Percentiles rank a stretch among this genome's conserved stretches.
phyloP scores from a whole-genome alignment of 1,140 invertebrate genomes.

The Colletes gigas region DNA sequence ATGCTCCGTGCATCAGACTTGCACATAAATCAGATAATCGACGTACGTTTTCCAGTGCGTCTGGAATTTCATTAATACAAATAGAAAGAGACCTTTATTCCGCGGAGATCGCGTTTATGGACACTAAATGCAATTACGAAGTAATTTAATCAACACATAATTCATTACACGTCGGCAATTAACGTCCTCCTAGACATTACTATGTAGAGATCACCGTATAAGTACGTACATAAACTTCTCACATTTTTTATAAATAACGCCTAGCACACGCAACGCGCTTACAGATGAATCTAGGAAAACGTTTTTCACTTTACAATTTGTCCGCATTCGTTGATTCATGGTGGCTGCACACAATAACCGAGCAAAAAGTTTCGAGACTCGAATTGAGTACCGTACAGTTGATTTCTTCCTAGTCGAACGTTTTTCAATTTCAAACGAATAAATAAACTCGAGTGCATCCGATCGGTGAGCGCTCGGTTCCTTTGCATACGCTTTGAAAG shows the following conservation, averaged over 20 bases:
- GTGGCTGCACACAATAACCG: too few relatives aligned
- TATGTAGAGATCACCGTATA: background rate
- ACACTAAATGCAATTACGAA: constrained; percentile 15
- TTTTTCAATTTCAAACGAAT: too few relatives aligned
- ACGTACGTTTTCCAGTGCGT: background rate
- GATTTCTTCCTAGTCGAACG: too few relatives aligned
- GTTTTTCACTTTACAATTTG: background rate
- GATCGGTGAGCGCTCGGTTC: too few relatives aligned
- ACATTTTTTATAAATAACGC: background rate
- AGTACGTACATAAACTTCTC: background rate
- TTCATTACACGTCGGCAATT: constrained; percentile 21
- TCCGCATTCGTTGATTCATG: too few relatives aligned
- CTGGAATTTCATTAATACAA: constrained; percentile 32
- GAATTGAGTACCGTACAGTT: too few relatives aligned
- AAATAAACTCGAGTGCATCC: too few relatives aligned
- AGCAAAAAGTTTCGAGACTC: too few relatives aligned
- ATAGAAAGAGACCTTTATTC: constrained; percentile 25
- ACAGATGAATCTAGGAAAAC: background rate
- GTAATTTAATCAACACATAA: constrained; percentile 38
- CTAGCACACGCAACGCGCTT: background rate
- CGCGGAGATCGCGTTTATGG: background rate
- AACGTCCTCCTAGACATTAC: background rate
- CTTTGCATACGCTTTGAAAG: too few relatives aligned
- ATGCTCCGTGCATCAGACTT: background rate
- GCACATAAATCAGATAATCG: constrained; percentile 39